Base-by-base conservation (phyloP, 2,888 invertebrate species). In the Ypsolopha scabrella region DNA sequence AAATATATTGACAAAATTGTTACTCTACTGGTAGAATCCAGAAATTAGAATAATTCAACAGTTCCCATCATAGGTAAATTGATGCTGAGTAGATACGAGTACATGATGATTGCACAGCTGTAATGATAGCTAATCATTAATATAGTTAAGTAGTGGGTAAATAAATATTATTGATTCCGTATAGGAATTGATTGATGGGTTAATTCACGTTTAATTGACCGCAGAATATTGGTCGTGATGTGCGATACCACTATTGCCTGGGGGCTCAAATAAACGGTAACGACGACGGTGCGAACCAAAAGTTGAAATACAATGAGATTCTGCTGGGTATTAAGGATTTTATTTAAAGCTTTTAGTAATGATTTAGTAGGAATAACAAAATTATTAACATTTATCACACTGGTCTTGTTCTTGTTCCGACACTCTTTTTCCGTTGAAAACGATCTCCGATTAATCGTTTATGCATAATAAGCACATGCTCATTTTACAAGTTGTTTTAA, bases 121-220 rank as follows among this genome's bases (percentile, higher is more conserved):
- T 58, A 56, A 58, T 68, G 68, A 75, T 72, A 70, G 66, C 55
- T 60, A 58, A 72, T 73, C 75, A 74, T 58, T 60, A 64, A 62
- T 63, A 60, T 63, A 62, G 60, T 67, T 70, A 68, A 65, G 64
- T 61, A 68, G 64, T 67, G 70, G 68, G 67, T 72, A 68, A 68
- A 69, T 64, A 66, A 59, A 57, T 62, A 66, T 66, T 70, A 69
- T 65, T 64, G 63, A 65, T 69, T 70, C 66, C 61, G 69, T 66
- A 72, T 63, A 67, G 70, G 72, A 64, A 71, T 73, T 75, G 79
- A 80, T 80, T 75, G 78, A 81, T 80, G 70, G 75, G 71, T 75
- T 80, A 78, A 81, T 78, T 76, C 66, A 60, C 68, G 60, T 61
- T 63, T 78, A 80, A 79, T 79, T 75, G 75, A 75, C 74, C 69